Percentiles rank a stretch among this genome's conserved stretches.
Conservation (phyloP, 2,797 vertebrate genomes). For the Mormyrops boulengeri region DNA sequence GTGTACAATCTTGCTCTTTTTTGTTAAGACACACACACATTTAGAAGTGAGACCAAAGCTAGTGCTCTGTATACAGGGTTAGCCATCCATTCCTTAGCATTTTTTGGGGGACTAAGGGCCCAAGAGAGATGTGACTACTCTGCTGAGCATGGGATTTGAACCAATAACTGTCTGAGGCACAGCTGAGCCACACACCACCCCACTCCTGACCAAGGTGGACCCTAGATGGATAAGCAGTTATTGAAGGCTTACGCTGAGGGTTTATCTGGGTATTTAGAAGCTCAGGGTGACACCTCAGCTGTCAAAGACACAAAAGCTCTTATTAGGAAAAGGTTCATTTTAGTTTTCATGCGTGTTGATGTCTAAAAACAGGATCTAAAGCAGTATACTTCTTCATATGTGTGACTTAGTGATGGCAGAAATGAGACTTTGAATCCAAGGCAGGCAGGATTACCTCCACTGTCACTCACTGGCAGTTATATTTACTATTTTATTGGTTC, state of each 20-base stretch:
- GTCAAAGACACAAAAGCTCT: background rate
- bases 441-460: background rate
- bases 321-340: background rate
- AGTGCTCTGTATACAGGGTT: background rate
- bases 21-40: background rate
- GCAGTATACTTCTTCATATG: background rate
- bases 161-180: background rate
- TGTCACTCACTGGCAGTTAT: background rate
- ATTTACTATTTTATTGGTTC: background rate
- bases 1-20: background rate
- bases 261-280: background rate
- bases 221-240: background rate
- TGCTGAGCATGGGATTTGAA: background rate
- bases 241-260: background rate
- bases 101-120: background rate
- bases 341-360: background rate
- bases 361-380: background rate
- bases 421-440: background rate
- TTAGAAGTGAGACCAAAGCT: background rate
- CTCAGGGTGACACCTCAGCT: background rate
- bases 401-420: background rate
- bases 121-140: background rate
- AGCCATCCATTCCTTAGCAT: background rate
- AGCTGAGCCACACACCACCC: background rate
- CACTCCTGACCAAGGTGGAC: background rate